Evolutionary conservation across 2,113 vertebrate species (phyloP).

Genomic region (Melanerpes formicivorus): DNA sequence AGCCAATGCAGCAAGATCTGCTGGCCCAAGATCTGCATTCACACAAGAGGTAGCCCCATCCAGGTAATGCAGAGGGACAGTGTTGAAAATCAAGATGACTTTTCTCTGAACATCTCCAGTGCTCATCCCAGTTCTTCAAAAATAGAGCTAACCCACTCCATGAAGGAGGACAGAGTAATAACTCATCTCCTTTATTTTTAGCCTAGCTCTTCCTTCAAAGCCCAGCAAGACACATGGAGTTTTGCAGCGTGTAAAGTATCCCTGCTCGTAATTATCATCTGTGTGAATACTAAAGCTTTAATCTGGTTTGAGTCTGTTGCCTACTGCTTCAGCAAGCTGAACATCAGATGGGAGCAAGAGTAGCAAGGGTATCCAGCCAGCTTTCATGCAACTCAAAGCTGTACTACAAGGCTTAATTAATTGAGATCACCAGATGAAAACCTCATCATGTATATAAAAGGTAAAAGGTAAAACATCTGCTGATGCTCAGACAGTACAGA

Average conservation of each 20-base stretch:
- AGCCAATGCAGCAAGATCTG: not conserved
- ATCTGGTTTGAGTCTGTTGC: constrained; percentile 53
- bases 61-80: not conserved
- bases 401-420: constrained; percentile 48
- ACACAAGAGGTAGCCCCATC: not conserved
- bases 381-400: constrained; percentile 1
- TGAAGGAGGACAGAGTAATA: constrained; percentile 29
- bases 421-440: constrained; percentile 44
- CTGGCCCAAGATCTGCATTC: not conserved
- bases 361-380: constrained; percentile 38
- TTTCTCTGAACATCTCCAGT: not conserved
- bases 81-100: not conserved
- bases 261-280: constrained; percentile 36
- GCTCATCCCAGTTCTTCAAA: not conserved
- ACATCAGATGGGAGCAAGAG: constrained; percentile 45
- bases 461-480: constrained; percentile 35
- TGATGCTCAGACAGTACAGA: not conserved
- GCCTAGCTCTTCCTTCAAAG: constrained; percentile 51
- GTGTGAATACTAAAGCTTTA: constrained; percentile 59
- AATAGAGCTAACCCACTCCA: constrained; percentile 10
- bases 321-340: constrained; percentile 48
- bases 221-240: constrained; percentile 1
- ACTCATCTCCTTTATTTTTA: constrained; percentile 56
- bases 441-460: not conserved
- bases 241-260: constrained; percentile 2